A percentile compares a stretch with the other conserved stretches of the same genome.
phyloP scores from a whole-genome alignment of 2,113 vertebrate genomes.

The Ciconia stormi region DNA sequence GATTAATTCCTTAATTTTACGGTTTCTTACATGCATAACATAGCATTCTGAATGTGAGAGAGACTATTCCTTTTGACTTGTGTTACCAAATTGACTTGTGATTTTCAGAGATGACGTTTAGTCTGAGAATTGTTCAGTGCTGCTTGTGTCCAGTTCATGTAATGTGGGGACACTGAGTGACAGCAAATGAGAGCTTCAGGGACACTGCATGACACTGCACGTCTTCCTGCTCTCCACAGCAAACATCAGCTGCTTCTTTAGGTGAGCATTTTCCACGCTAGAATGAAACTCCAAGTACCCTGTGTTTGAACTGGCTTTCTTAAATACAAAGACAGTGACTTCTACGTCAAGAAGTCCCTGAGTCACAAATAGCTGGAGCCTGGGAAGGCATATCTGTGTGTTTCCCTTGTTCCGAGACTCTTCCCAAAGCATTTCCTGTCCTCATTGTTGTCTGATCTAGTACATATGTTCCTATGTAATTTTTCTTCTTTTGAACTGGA shows the following conservation, averaged over 20 bases:
- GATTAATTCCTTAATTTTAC: not conserved
- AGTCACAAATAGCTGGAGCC: not conserved
- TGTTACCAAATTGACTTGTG: not conserved
- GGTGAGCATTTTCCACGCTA: not conserved
- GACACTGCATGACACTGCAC: no score
- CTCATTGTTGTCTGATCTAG: not conserved
- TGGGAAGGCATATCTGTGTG: not conserved
- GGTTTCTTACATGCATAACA: not conserved
- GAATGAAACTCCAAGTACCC: not conserved
- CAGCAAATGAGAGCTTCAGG: not conserved
- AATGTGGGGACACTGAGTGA: not conserved
- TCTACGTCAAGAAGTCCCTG: not conserved
- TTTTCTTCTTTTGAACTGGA: not conserved
- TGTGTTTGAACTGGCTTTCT: not conserved
- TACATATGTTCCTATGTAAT: not conserved
- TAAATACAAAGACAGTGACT: not conserved
- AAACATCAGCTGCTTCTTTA: not conserved
- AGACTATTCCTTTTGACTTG: not conserved
- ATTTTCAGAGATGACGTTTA: not conserved
- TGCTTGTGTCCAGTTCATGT: not conserved
- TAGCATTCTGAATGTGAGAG: not conserved
- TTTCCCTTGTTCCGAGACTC: not conserved
- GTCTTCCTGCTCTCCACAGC: not conserved
- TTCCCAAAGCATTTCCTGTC: not conserved
- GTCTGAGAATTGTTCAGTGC: not conserved